Percentiles rank a stretch among this genome's conserved stretches.
Evolutionary conservation across 2,888 invertebrate species (phyloP).

Genomic region (Glaucopsyche alexis): DNA sequence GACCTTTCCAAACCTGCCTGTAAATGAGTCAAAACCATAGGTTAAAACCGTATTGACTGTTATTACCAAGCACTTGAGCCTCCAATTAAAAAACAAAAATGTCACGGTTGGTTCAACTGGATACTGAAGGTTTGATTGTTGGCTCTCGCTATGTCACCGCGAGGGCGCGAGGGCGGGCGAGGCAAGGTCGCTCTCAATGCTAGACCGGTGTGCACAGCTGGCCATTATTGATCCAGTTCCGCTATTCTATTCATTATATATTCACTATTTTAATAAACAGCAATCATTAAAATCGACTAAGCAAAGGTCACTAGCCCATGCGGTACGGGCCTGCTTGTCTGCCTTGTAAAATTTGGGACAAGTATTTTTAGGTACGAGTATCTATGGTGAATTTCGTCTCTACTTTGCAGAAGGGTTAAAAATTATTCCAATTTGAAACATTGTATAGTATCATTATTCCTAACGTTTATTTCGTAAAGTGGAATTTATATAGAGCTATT

Average conservation of each 20-base stretch:
- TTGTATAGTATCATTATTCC: too few relatives aligned
- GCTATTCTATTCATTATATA: conserved; percentile 15
- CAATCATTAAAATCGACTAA: conserved; percentile 1
- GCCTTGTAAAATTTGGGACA: background rate
- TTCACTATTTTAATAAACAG: conserved; percentile 7
- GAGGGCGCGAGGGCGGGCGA: conserved; percentile 42
- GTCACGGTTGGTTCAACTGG: conserved; percentile 9
- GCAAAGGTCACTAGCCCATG: conserved; percentile 14
- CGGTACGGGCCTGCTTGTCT: background rate
- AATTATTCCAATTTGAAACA: background rate
- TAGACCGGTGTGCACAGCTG: conserved; percentile 46
- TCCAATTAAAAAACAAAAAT: conserved; percentile 17
- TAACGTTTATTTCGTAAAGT: too few relatives aligned
- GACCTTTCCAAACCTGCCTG: too few relatives aligned
- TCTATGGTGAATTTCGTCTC: background rate
- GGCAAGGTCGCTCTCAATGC: conserved; percentile 71
- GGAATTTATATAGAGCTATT: too few relatives aligned
- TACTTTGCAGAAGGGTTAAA: background rate
- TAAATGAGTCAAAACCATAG: too few relatives aligned
- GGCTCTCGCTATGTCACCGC: conserved; percentile 14
- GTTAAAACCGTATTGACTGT: too few relatives aligned
- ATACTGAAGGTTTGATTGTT: conserved; percentile 30
- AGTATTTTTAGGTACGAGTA: background rate
- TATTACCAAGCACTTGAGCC: background rate
- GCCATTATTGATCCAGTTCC: conserved; percentile 22